Evolutionary conservation across 1,140 invertebrate species (phyloP), one percentile per base, ranked within the genome.

Genomic region (Cephus cinctus): DNA sequence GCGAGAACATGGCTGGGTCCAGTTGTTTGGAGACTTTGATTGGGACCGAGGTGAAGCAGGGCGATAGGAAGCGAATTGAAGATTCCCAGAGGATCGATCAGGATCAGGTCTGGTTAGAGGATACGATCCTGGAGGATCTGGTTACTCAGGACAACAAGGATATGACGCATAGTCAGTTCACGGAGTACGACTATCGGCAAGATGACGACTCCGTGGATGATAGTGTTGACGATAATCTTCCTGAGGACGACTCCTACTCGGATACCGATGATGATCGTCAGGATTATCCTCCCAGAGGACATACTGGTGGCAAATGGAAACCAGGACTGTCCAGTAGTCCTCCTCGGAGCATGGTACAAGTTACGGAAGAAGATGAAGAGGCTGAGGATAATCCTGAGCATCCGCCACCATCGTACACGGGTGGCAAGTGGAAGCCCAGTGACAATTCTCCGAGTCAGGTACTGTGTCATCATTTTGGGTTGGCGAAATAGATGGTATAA

Each of bases 351-450:
- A 67, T 68, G 31, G 41, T 49, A 18, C 61, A 68, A 18, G 57
- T 69, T 25, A 59, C 71, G 21, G 66, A 74, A 3, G 59, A 67
- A 9, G 61, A 65, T 2, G 36, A 35, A 6, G 62, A 66, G 9
- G 52, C 59, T 50, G 76, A 64, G 35, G 73, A 61, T n/a, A 59
- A 69, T 34, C 74, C 75, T 5, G 61, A 77, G 20, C 78, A 79
- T 50, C 71, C 75, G 5, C 83, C 84, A 16, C 75, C 79, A 4
- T 78, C 78, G 30, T 82, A 88, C 55, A 89, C 85, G 0, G 85
- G 86, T 35, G 86, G 87, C 2, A 90, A 90, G 70, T 89, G 88
- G 85, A 81, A 78, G 55, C 81, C 80, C 14, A 35, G 50, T 4
- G 68, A 70, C 38, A 54, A 23, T 5, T 36, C 54, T n/a, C n/a